phyloP scores from a whole-genome alignment of 2,888 invertebrate species.

The Branchipolynoe longqiensis region DNA sequence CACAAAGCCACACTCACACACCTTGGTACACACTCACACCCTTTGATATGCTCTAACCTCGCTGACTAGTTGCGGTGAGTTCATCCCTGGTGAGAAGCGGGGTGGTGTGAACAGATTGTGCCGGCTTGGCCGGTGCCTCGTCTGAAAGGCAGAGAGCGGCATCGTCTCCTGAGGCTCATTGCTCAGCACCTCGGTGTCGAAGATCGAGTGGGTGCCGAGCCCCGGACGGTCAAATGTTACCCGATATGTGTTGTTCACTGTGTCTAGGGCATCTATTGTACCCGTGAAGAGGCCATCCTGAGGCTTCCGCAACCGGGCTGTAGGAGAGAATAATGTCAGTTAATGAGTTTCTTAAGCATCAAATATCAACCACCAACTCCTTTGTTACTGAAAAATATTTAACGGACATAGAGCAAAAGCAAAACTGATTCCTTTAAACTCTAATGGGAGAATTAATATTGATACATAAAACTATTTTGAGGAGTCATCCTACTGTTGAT shows the following conservation, averaged over 20 bases:
- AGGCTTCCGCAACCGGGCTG: slow-evolving; percentile 93
- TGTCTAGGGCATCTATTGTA: slow-evolving; percentile 96
- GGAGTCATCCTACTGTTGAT: too few relatives aligned
- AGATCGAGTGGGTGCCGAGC: slow-evolving; percentile 96
- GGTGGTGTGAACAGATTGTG: slow-evolving; percentile 79
- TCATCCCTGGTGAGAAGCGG: slow-evolving; percentile 75
- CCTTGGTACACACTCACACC: too few relatives aligned
- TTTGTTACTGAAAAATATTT: too few relatives aligned
- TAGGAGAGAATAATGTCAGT: slow-evolving; percentile 74
- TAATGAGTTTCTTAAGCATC: too few relatives aligned
- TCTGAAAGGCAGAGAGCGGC: slow-evolving; percentile 90
- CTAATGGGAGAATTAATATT: too few relatives aligned
- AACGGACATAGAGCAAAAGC: too few relatives aligned
- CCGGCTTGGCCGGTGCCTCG: slow-evolving; percentile 81
- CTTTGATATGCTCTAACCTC: too few relatives aligned
- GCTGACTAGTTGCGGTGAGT: slow-evolving; percentile 75
- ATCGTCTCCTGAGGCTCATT: slow-evolving; percentile 96
- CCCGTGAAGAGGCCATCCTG: slow-evolving; percentile 98
- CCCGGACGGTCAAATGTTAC: slow-evolving; percentile 96
- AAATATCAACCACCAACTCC: too few relatives aligned
- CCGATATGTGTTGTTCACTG: slow-evolving; percentile 95
- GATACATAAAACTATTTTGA: too few relatives aligned
- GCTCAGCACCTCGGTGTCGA: slow-evolving; percentile 97
- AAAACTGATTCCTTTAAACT: too few relatives aligned
- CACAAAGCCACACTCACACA: too few relatives aligned